Base-by-base conservation (phyloP, 1,140 invertebrate species). In the Laodelphax striatellus region DNA sequence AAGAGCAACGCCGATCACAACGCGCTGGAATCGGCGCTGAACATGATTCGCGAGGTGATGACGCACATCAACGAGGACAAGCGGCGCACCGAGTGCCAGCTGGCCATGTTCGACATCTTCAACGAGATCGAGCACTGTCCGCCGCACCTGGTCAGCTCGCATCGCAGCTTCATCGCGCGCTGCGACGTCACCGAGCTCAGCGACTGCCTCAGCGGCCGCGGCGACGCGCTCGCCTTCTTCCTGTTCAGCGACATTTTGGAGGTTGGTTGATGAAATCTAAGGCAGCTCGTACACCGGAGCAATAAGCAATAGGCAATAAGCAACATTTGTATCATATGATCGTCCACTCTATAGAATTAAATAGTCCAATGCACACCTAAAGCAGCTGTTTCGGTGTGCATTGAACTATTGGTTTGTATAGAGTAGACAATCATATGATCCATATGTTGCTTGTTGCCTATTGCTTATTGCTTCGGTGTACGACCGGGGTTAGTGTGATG, bases 41-140 rank as follows among this genome's bases (percentile, higher is more conserved):
- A 82, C 66, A 84, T 86, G 65, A 84, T 98, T 68, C 88, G 91
- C 70, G 88, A 94, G 80, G 93, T 97, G 14, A 94, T 95, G 84
- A 90, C 87, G 63, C 86, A 94, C 70, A 96, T 98, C 56, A 98
- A 98, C 73, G 94, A 98, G 78, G 93, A 97, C 72, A 98, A 97
- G 74, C 79, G 94, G 64, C 92, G 89, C 76, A 95, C 93, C 9
- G 95, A 98, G 74, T 88, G 88, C 0, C 91, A 95, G 73, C 80
- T 97, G 68, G 91, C 87, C 63, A 90, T 98, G 80, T 98, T 98
- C 76, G 92, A 97, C 75, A 94, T 97, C 60, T 92, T 96, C 73
- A 94, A 97, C 74, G 93, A 97, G 71, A 97, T 98, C 68, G 94
- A 98, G 69, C 93, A 94, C 69, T 97, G 94, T 76, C 94, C 95